Base-by-base conservation (phyloP, 2,797 vertebrate genomes). In the Sebastes nivosus region DNA sequence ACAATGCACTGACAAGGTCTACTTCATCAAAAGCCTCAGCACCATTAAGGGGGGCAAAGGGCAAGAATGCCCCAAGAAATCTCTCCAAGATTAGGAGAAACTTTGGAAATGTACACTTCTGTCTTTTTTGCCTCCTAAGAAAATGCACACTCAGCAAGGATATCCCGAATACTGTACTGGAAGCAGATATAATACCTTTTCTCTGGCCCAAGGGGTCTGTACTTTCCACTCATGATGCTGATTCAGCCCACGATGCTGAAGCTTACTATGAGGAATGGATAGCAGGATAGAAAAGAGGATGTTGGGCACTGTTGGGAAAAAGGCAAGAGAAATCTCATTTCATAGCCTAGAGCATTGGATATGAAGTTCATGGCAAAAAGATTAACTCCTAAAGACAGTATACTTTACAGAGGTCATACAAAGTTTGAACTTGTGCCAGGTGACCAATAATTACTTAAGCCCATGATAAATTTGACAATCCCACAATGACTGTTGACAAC, bases 141-240 rank as follows among this genome's bases (percentile, higher is more conserved):
- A 88, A 72, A 58, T 2, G 70, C 70, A 72, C 16, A 60, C 27
- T 87, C 72, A 86, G 82, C 75, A 66, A 54, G 69, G 42, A 77
- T 68, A 46, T 52, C 57, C 74, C 46, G 20, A 10, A 66, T 24
- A 29, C 36, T 75, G 65, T 29, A 29, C 36, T 75, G 67, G 65
- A 73, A 73, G 70, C 14, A 63, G 42, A 79, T 58, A 46, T 30
- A 58, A 82, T 18, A 65, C 30, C 29, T 74, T 64, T 72, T 59
- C 46, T 68, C 42, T 72, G 65, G 83, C 79, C 71, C 74, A 69
- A 52, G 55, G 50, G 87, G 58, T 83, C 67, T 72, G 59, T 20
- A 75, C 79, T 83, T 61, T 84, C 71, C 79, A 69, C 79, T 67
- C 10, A 29, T 64, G 42, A 8, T 87, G 82, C 85, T 87, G 82